Evolutionary conservation across 2,797 vertebrate genomes (phyloP).

Genomic region (Perdix hodgsoniae): DNA sequence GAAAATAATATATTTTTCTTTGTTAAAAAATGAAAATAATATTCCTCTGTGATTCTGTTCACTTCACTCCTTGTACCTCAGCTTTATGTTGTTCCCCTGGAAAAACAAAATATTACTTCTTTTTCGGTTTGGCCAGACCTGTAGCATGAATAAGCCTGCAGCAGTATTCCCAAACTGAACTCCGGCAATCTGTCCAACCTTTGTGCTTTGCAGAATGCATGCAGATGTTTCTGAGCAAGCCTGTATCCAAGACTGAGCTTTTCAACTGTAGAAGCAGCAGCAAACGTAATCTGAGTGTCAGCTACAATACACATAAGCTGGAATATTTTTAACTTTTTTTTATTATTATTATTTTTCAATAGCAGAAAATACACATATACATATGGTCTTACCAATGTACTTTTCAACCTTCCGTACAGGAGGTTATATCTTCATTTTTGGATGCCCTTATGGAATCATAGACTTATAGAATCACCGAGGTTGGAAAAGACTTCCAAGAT

Average conservation of each 20-base stretch:
- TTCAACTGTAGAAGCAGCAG: neutral
- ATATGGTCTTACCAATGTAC: neutral
- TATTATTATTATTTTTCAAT: too few relatives aligned
- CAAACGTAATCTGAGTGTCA: neutral
- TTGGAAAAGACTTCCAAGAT: too few relatives aligned
- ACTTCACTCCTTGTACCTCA: neutral
- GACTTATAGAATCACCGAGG: too few relatives aligned
- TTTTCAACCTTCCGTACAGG: neutral
- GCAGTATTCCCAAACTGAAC: conserved; percentile 45
- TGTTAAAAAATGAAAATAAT: neutral
- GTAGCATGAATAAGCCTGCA: conserved; percentile 29
- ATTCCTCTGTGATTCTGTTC: neutral
- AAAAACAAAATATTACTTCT: conserved; percentile 38
- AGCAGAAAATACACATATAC: neutral
- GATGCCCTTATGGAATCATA: neutral
- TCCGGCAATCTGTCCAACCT: conserved; percentile 7
- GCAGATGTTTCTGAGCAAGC: conserved; percentile 14
- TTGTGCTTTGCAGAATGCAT: neutral
- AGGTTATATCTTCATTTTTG: neutral
- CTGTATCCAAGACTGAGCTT: conserved; percentile 1
- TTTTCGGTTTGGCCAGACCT: conserved; percentile 26
- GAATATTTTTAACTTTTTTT: neutral
- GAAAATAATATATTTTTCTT: neutral
- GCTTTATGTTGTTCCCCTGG: neutral
- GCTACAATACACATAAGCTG: neutral